Conservation (phyloP, 2,113 vertebrate genomes). For the Amblyornis subalaris region DNA sequence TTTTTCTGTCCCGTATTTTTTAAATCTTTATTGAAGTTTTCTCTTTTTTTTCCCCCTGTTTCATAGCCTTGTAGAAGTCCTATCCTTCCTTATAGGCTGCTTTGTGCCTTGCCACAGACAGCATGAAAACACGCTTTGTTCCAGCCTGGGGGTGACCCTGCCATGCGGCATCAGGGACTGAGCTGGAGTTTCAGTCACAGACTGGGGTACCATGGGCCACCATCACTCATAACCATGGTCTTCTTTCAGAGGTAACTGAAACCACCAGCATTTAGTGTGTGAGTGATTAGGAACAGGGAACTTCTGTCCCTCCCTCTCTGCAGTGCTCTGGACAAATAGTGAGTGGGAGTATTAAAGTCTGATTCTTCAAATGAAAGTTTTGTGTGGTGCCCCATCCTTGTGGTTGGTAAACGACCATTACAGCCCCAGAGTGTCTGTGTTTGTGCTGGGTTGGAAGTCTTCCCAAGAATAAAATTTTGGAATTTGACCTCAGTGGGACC, state of each 20-base stretch:
- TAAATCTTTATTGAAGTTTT: not conserved
- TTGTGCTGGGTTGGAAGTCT: not conserved
- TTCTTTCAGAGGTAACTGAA: not conserved
- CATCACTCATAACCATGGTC: accelerated
- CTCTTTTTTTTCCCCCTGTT: not conserved
- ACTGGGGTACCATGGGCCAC: not conserved
- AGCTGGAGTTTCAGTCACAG: not conserved
- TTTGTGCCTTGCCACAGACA: not conserved
- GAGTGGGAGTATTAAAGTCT: not conserved
- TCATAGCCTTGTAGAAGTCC: not conserved
- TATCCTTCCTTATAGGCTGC: not conserved
- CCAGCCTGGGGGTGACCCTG: not conserved
- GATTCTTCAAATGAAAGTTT: not conserved
- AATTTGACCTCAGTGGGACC: not conserved
- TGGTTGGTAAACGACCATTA: not conserved
- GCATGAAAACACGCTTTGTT: accelerated
- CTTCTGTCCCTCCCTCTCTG: not conserved
- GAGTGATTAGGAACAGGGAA: not conserved
- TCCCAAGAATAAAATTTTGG: not conserved
- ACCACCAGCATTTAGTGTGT: not conserved
- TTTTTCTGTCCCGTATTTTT: not conserved
- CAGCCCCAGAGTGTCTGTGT: not conserved
- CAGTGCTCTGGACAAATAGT: accelerated
- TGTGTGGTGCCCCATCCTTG: not conserved
- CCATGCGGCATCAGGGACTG: accelerated